Evolutionary conservation across 1,140 invertebrate genomes (phyloP), one percentile per base, ranked within the genome.

Genomic region (Drosophila oshimai): DNA sequence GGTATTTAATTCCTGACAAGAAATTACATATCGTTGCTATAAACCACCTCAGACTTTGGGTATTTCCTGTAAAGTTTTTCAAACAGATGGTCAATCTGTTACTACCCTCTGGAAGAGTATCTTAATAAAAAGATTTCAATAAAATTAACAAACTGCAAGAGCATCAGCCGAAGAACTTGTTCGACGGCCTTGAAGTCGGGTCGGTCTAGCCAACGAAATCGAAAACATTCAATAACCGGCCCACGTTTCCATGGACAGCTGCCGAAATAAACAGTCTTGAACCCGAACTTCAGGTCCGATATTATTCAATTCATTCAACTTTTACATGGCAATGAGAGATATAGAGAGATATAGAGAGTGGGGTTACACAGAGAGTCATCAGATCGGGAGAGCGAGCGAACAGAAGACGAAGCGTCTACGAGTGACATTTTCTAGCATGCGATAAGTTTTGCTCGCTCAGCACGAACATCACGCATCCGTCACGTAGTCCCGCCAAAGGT

Each of bases 261-360:
- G 68, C 68, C 75, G 75, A 79, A 84, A 84, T 45, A 79, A 69
- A 67, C 78, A 77, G 65, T 80, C 80, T 84, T 84, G 72, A 84
- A 79, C 81, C 72, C 80, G 55, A 75, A 51, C 74, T 70, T 57
- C 42, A 84, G 80, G 68, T 72, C 50, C 41, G 37, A 60, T 51
- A 53, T 55, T 70, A 62, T 80, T 72, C 62, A 75, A 86, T 75
- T 84, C 75, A 86, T 86, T 84, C 74, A 84, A 84, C 75, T 86
- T 76, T 84, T 84, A 86, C 75, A 84, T 78, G 78, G 31, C 71
- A 74, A 54, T 79, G 60, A 47, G 47, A 39, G 57, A 6, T 34
- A n/a, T 45, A 34, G 47, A 41, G 13, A 50, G 45, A 55, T 15
- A 6, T 2, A 13, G 18, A 39, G 20, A 42, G 29, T 13, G 20